phyloP scores from a whole-genome alignment of 2,113 vertebrate species.

The Podilymbus podiceps region DNA sequence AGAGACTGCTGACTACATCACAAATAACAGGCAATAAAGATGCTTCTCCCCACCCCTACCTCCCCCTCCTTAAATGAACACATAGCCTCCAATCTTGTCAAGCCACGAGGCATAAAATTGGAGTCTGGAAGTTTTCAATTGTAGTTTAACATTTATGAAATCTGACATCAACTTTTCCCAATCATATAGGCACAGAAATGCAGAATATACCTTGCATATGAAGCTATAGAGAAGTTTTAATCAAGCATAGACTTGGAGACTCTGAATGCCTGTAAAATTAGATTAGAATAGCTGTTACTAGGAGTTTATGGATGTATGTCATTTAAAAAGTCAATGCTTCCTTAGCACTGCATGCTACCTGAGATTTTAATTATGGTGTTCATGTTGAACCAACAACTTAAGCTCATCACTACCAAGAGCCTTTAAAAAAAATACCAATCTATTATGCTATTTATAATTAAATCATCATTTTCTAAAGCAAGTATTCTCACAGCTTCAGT shows the following conservation, averaged over 20 bases:
- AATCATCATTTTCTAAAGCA: neutral
- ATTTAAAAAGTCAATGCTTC: neutral
- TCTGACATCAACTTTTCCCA: neutral
- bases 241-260: neutral
- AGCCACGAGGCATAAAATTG: neutral
- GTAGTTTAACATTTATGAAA: neutral
- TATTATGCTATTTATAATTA: neutral
- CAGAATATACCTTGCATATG: neutral
- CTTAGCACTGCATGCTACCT: neutral
- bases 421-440: neutral
- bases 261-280: neutral
- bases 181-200: neutral
- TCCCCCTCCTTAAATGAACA: neutral
- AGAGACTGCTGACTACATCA: neutral
- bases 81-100: neutral
- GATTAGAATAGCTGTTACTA: neutral
- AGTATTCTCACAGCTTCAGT: neutral
- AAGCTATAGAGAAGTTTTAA: neutral
- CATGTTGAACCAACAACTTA: neutral
- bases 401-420: neutral
- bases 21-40: neutral
- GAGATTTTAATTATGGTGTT: neutral
- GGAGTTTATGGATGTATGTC: neutral
- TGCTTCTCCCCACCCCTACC: too few species aligned
- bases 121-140: neutral